These are phyloP conservation scores for Eurois occulta DNA, from an alignment of 2,888 invertebrate genomes.

Conservation along the genomic window DNA sequence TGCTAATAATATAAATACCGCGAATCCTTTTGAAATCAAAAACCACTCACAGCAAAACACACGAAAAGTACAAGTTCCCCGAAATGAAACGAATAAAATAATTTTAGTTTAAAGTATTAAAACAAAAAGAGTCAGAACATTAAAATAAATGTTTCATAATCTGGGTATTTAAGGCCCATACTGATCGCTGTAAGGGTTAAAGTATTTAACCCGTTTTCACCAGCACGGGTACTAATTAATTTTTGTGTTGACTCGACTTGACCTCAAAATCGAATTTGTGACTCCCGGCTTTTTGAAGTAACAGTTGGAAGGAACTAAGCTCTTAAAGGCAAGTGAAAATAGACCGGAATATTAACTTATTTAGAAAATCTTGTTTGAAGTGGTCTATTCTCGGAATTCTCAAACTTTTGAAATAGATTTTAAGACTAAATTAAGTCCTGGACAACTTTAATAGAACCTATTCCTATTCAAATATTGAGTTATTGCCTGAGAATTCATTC, in stretches of 20 bases:
- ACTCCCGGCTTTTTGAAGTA: conserved; percentile 29
- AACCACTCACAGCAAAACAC: not conserved
- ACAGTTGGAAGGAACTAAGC: conserved; percentile 13
- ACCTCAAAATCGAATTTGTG: conserved; percentile 40
- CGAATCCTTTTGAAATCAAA: conserved; percentile 6
- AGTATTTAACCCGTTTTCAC: conserved; percentile 19
- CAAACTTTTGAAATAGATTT: not conserved
- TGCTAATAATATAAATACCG: conserved; percentile 3
- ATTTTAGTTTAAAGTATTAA: conserved; percentile 1
- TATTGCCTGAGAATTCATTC: not conserved
- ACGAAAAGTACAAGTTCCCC: not conserved
- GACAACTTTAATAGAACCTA: not conserved
- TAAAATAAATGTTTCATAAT: conserved; percentile 12
- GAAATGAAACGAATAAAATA: conserved; percentile 14
- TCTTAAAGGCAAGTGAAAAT: not conserved
- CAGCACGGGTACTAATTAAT: conserved; percentile 38
- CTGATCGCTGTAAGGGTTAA: conserved; percentile 25
- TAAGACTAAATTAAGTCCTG: not conserved
- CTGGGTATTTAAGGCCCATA: not conserved
- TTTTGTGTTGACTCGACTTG: conserved; percentile 38
- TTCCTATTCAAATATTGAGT: conserved; percentile 23
- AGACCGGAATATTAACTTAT: conserved; percentile 11
- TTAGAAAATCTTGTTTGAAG: conserved; percentile 37
- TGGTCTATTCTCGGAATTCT: not conserved
- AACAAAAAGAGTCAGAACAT: conserved; percentile 8